phyloP scores from a whole-genome alignment of 2,113 vertebrate genomes.

The Hippocampus barbouri region DNA sequence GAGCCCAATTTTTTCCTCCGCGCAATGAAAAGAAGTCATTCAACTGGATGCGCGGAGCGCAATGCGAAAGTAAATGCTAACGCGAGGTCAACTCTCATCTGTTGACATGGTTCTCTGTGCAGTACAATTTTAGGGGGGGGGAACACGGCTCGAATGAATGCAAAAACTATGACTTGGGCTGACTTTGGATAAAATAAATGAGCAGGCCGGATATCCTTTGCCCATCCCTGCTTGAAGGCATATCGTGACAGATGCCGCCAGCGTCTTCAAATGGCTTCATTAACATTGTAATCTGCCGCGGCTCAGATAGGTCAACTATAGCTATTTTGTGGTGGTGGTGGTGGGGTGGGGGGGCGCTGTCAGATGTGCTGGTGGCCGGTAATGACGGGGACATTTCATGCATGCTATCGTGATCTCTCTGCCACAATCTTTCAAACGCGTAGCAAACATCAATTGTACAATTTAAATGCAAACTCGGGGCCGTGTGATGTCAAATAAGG shows the following conservation, averaged over 20 bases:
- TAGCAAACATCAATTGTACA: constrained; percentile 18
- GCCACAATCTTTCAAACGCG: constrained; percentile 44
- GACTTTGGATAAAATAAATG: no score
- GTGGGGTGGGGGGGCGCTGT: constrained; percentile 46
- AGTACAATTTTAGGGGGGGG: no score
- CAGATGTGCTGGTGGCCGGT: constrained; percentile 40
- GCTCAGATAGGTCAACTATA: constrained; percentile 54
- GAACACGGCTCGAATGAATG: no score
- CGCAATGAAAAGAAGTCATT: no score
- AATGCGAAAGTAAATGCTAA: no score
- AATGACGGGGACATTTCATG: constrained; percentile 60
- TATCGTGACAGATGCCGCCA: constrained; percentile 46
- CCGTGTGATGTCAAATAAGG: neutral
- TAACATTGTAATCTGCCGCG: constrained; percentile 61
- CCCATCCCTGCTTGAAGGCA: constrained; percentile 30
- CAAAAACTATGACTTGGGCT: no score
- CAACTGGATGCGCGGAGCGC: no score
- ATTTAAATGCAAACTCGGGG: constrained; percentile 23
- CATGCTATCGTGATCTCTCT: constrained; percentile 48
- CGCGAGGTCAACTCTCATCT: no score
- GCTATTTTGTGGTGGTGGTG: constrained; percentile 21
- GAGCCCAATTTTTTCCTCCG: no score
- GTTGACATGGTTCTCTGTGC: no score
- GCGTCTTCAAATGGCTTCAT: constrained; percentile 66
- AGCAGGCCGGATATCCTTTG: neutral